phyloP scores from a whole-genome alignment of 2,888 invertebrate species.

The Eremobia ochroleuca region DNA sequence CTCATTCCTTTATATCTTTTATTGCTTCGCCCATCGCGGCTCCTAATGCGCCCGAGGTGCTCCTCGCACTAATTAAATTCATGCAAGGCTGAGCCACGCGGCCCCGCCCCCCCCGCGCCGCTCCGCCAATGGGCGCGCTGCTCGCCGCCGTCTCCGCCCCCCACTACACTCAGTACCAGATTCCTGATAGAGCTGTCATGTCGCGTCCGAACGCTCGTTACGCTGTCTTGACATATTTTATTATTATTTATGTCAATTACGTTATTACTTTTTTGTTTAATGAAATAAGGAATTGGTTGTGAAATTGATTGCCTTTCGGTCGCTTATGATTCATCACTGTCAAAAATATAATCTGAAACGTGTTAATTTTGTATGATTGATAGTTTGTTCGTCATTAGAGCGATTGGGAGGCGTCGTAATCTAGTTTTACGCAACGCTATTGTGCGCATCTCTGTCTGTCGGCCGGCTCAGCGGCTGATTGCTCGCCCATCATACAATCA shows the following conservation, averaged over 20 bases:
- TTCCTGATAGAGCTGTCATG: slow-evolving; percentile 90
- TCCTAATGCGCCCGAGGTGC: slow-evolving; percentile 91
- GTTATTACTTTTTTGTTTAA: slow-evolving; percentile 91
- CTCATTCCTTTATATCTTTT: slow-evolving; percentile 92
- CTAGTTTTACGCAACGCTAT: slow-evolving; percentile 88
- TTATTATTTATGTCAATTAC: slow-evolving; percentile 91
- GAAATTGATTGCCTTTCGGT: slow-evolving; percentile 90
- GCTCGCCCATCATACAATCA: slow-evolving; percentile 70
- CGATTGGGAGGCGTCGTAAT: slow-evolving; percentile 80
- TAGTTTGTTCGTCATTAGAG: slow-evolving; percentile 86
- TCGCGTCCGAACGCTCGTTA: slow-evolving; percentile 89
- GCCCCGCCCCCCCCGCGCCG: slow-evolving; percentile 72
- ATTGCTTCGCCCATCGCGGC: slow-evolving; percentile 91
- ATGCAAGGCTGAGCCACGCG: slow-evolving; percentile 88
- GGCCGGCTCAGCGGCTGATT: slow-evolving; percentile 77
- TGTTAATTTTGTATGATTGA: slow-evolving; percentile 91
- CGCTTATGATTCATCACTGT: slow-evolving; percentile 91
- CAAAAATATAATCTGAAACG: slow-evolving; percentile 88
- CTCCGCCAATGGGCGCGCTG: slow-evolving; percentile 75
- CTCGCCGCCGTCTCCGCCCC: slow-evolving; percentile 68
- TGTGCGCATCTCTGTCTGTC: slow-evolving; percentile 73
- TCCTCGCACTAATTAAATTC: slow-evolving; percentile 91
- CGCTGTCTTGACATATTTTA: slow-evolving; percentile 90
- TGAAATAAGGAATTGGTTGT: slow-evolving; percentile 90
- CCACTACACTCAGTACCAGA: slow-evolving; percentile 85